Evolutionary conservation across 2,797 vertebrate genomes (phyloP).

Genomic region (Cichlasoma orientale): DNA sequence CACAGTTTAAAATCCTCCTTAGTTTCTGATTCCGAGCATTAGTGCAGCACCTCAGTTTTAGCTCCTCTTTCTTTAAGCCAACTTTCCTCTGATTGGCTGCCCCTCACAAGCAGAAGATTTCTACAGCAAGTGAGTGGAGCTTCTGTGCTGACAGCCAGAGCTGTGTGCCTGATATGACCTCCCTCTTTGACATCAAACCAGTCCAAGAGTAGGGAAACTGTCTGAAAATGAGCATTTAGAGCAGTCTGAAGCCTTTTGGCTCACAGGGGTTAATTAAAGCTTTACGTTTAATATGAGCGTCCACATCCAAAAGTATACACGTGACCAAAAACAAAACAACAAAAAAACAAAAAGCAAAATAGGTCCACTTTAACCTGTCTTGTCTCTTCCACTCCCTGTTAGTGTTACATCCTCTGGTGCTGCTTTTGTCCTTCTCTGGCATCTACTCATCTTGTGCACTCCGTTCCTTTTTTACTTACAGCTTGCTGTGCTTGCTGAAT

Average conservation of each 20-base stretch:
- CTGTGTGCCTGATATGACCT: not conserved
- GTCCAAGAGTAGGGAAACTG: not conserved
- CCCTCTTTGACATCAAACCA: not conserved
- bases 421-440: not conserved
- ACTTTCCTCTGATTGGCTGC: not conserved
- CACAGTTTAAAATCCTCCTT: not conserved
- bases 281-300: not conserved
- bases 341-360: not conserved
- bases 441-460: conserved; percentile 8
- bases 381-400: not conserved
- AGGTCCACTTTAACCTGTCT: not conserved
- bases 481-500: conserved; percentile 36
- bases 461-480: conserved; percentile 50
- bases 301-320: not conserved
- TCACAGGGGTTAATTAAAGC: not conserved
- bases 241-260: not conserved
- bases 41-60: not conserved
- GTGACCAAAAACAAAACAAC: no score
- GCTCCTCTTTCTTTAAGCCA: not conserved
- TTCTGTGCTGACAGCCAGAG: not conserved
- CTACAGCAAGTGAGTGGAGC: not conserved
- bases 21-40: not conserved
- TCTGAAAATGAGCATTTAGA: not conserved
- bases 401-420: not conserved
- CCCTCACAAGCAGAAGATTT: not conserved